Percentiles rank a stretch among this genome's conserved stretches.
These are phyloP conservation scores for Ephialtes manifestator DNA, from an alignment of 2,888 invertebrate species.

Conservation along the genomic window DNA sequence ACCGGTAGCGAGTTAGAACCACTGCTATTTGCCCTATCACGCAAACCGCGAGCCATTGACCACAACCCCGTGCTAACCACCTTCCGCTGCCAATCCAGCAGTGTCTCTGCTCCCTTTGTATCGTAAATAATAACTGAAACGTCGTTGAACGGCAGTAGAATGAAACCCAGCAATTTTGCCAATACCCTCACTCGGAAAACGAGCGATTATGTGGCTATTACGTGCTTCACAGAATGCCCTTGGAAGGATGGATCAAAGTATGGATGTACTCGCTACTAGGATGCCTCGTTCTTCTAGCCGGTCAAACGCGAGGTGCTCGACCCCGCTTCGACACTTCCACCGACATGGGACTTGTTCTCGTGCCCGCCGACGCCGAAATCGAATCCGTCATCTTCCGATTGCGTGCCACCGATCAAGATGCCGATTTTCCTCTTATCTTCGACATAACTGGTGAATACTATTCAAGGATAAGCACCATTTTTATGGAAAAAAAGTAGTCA, in stretches of 20 bases:
- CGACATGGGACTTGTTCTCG: constrained; percentile 93
- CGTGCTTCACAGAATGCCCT: constrained; percentile 81
- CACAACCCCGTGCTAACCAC: constrained; percentile 39
- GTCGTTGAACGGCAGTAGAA: constrained; percentile 26
- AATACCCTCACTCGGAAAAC: constrained; percentile 44
- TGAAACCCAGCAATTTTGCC: constrained; percentile 49
- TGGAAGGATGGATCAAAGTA: constrained; percentile 82
- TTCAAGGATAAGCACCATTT: constrained; percentile 3
- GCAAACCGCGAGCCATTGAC: constrained; percentile 68
- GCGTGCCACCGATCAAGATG: constrained; percentile 95
- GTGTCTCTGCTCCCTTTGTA: constrained; percentile 22
- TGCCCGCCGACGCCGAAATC: constrained; percentile 94
- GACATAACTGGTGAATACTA: constrained; percentile 89
- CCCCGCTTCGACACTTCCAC: constrained; percentile 95
- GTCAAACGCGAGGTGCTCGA: constrained; percentile 88
- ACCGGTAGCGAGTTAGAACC: constrained; percentile 2
- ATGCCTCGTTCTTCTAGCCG: constrained; percentile 78
- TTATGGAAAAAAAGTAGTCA: neutral
- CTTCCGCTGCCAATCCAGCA: constrained; percentile 17
- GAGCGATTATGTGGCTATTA: constrained; percentile 39
- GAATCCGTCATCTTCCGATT: constrained; percentile 95
- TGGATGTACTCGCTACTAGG: constrained; percentile 82
- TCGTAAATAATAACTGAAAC: constrained; percentile 63
- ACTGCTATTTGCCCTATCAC: constrained; percentile 71
- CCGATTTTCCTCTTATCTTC: constrained; percentile 94